These are phyloP conservation scores for Oncorhynchus mykiss DNA, from an alignment of 2,113 vertebrate genomes.

Conservation along the genomic window DNA sequence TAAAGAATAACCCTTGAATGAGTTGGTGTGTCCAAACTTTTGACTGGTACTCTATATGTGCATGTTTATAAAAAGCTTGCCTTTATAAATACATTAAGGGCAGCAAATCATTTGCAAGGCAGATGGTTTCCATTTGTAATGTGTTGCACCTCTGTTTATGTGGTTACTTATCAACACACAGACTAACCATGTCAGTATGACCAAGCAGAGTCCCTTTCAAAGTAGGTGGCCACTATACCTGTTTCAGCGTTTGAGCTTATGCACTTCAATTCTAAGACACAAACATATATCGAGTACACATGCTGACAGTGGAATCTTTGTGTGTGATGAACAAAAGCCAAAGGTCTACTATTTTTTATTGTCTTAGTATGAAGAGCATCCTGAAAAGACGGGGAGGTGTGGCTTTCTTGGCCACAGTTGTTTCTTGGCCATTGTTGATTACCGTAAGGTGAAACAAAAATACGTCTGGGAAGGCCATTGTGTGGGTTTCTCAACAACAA, in stretches of 20 bases:
- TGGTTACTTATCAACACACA: too few species aligned
- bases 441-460: not conserved
- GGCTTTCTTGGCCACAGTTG: not conserved
- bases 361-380: not conserved
- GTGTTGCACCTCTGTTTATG: too few species aligned
- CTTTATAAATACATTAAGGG: too few species aligned
- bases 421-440: too few species aligned
- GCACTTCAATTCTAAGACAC: not conserved
- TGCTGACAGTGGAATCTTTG: not conserved
- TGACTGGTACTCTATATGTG: not conserved
- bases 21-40: too few species aligned
- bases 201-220: not conserved
- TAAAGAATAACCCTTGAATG: too few species aligned
- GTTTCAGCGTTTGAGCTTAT: not conserved
- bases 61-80: not conserved
- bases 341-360: not conserved
- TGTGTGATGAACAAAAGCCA: not conserved
- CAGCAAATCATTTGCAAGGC: too few species aligned
- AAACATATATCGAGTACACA: not conserved
- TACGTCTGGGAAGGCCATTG: not conserved
- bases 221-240: not conserved
- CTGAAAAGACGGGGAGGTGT: not conserved
- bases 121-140: too few species aligned
- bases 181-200: too few species aligned
- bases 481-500: not conserved